A percentile compares a stretch with the other conserved stretches of the same genome.
phyloP scores from a whole-genome alignment of 2,797 vertebrate species.

The Pampus argenteus region DNA sequence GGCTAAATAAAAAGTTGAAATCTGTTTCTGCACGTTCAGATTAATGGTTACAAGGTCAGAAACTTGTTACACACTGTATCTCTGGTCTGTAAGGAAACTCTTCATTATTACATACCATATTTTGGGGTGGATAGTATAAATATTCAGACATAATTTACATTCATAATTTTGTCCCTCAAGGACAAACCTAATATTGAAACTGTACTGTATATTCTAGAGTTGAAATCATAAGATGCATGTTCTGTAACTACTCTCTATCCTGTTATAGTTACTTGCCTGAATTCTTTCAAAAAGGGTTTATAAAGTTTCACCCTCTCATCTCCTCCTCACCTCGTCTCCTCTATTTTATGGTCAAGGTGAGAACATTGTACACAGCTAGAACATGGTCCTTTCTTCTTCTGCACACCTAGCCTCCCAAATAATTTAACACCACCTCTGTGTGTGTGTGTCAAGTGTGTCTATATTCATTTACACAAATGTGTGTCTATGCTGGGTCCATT shows the following conservation, averaged over 20 bases:
- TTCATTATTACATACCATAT: background rate
- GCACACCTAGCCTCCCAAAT: conserved; percentile 12
- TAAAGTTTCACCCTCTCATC: conserved; percentile 18
- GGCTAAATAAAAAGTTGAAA: no score
- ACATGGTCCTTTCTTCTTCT: conserved; percentile 12
- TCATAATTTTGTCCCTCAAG: background rate
- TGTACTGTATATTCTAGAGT: background rate
- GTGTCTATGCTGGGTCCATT: background rate
- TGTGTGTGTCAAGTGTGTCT: background rate
- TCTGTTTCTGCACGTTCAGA: conserved; percentile 7
- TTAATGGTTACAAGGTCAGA: background rate
- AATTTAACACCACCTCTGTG: conserved; percentile 17
- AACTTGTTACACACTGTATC: background rate
- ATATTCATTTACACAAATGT: conserved; percentile 5
- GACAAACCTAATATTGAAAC: background rate
- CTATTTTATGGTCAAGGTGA: conserved; percentile 26
- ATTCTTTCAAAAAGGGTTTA: background rate
- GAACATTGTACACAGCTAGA: conserved; percentile 32
- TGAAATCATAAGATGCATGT: background rate
- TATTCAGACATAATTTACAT: conserved; percentile 10
- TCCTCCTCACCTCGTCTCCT: background rate
- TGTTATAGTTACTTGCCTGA: background rate
- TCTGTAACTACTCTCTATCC: background rate
- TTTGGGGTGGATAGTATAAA: background rate
- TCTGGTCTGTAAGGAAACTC: background rate